Conservation (phyloP, 2,888 invertebrate genomes). For the Chouioia cunea region DNA sequence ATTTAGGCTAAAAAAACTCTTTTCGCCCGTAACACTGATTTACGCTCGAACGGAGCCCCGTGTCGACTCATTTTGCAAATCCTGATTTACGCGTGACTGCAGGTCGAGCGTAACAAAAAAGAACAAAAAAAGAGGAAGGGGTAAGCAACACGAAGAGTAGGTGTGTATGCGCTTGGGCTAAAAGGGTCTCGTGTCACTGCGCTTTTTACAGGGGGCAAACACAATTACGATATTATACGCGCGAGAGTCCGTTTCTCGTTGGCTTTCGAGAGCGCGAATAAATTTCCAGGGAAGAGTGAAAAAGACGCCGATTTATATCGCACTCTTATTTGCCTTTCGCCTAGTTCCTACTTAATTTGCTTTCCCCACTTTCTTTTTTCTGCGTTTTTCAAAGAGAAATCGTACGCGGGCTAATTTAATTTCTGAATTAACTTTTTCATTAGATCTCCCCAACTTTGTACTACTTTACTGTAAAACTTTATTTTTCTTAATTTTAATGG, state of each 20-base stretch:
- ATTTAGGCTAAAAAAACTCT: constrained; percentile 21
- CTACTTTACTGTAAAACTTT: too few relatives aligned
- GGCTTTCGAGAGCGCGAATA: constrained; percentile 10
- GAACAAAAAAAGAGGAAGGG: not conserved
- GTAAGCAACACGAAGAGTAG: not conserved
- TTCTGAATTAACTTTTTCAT: too few relatives aligned
- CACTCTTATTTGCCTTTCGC: not conserved
- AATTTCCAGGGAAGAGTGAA: constrained; percentile 14
- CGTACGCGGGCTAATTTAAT: too few relatives aligned
- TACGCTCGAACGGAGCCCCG: constrained; percentile 44
- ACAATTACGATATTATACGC: constrained; percentile 38
- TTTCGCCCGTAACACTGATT: constrained; percentile 39
- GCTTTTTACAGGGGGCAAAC: constrained; percentile 20
- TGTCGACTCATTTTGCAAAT: constrained; percentile 45
- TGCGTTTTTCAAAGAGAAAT: not conserved
- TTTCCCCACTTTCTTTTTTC: not conserved
- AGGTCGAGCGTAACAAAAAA: constrained; percentile 17
- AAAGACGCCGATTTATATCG: constrained; percentile 28
- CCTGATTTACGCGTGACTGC: constrained; percentile 42
- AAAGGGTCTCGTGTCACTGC: constrained; percentile 5
- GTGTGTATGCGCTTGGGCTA: constrained; percentile 4
- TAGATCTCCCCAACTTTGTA: too few relatives aligned
- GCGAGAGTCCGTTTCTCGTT: not conserved
- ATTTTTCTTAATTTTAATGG: too few relatives aligned
- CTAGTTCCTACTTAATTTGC: not conserved